Evolutionary conservation across 2,113 vertebrate species (phyloP).

Genomic region (Chaenogobius annularis): DNA sequence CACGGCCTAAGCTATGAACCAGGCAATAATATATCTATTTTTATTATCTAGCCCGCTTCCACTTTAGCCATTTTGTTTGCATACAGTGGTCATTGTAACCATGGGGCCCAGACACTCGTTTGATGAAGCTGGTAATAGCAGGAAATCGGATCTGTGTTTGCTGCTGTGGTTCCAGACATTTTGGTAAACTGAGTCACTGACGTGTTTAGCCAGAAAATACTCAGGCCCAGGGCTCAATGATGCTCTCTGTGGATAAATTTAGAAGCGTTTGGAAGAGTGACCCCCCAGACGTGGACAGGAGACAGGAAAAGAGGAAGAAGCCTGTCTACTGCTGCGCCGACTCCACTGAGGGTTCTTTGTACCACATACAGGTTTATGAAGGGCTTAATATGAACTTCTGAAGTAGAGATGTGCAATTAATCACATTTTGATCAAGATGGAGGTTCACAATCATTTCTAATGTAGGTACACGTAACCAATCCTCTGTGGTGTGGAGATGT

Average conservation of each 20-base stretch:
- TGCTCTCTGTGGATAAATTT: constrained; percentile 53
- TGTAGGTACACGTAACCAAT: no score
- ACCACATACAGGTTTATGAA: background rate
- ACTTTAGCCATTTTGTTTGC: background rate
- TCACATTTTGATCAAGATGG: no score
- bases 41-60: background rate
- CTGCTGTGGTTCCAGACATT: background rate
- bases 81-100: background rate
- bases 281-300: constrained; percentile 10
- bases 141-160: constrained; percentile 34
- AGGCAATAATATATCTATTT: background rate
- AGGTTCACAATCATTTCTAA: no score
- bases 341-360: constrained; percentile 60
- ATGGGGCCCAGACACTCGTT: background rate
- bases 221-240: constrained; percentile 39
- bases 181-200: constrained; percentile 23
- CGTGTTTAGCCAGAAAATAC: constrained; percentile 38
- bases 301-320: constrained; percentile 1
- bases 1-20: background rate
- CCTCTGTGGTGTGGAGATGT: no score
- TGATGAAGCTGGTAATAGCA: constrained; percentile 30
- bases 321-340: constrained; percentile 8
- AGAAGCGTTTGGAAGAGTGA: constrained; percentile 47
- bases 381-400: background rate
- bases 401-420: background rate